Evolutionary conservation across 2,113 vertebrate genomes (phyloP), one percentile per base, ranked within the genome.

Genomic region (Leptobrachium leishanense): DNA sequence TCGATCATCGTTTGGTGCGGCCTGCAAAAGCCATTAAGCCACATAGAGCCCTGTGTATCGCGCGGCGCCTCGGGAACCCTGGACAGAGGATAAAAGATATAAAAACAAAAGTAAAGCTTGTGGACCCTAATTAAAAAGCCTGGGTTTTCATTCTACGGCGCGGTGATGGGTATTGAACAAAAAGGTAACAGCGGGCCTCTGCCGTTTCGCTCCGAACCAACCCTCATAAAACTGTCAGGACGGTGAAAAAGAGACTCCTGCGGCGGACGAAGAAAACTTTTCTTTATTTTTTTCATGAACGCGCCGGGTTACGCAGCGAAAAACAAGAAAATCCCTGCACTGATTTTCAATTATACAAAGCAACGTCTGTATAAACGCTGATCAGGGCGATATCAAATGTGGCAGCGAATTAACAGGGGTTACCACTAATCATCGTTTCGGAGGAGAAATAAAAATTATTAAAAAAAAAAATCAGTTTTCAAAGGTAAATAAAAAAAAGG

Each of bases 311-410:
- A 63, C 44, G 72, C 72, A 74, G 64, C 62, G 62, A 81, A 81
- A 31, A 74, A 74, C 64, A 79, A 73, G 65, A 66, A 79, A 79
- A 59, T 74, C 65, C 64, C 42, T 31, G 64, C 54, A 55, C 68
- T 40, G 54, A 50, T 81, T 68, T 74, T 68, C 71, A 74, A 74
- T 81, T 81, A 68, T 59, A 81, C 78, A 81, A 81, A 81, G 72
- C 70, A 40, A 63, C 71, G 20, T 65, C 78, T 81, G 78, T 81
- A 76, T 76, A 42, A 55, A 68, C 50, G 46, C 15, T 65, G 71
- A 74, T 81, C 72, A 74, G 64, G 74, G 55, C 42, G 72, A 67
- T 74, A 81, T 74, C 71, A 11, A 68, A 74, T 81, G 74, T 74
- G 62, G 78, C 73, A 74, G 72, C 78, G 74, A 81, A 81, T 81